Conservation (phyloP, 2,113 vertebrate genomes). For the Coracopsis vasa region DNA sequence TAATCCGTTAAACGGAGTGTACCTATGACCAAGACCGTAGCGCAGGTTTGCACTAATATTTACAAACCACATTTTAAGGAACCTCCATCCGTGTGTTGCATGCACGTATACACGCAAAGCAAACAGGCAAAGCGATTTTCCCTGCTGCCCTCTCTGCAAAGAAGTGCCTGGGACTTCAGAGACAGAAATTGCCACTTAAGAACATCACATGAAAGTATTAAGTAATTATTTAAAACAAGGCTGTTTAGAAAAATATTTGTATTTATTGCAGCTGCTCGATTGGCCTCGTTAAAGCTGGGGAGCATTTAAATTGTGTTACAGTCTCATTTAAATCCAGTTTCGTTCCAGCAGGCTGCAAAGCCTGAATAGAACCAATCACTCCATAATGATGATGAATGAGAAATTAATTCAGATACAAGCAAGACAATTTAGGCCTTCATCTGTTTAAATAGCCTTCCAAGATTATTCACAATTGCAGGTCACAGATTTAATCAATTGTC, state of each 20-base stretch:
- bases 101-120: not conserved
- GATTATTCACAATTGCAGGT: slow-evolving; percentile 95
- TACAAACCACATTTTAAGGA: not conserved
- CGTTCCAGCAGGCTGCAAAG: slow-evolving; percentile 87
- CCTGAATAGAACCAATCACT: slow-evolving; percentile 92
- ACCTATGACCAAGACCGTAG: not conserved
- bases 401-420: slow-evolving; percentile 99
- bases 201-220: slow-evolving; percentile 78
- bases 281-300: slow-evolving; percentile 78
- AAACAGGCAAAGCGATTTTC: slow-evolving; percentile 42
- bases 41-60: not conserved
- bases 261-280: slow-evolving; percentile 84
- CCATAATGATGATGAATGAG: slow-evolving; percentile 99
- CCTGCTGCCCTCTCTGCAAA: slow-evolving; percentile 24
- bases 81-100: not conserved
- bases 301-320: slow-evolving; percentile 93
- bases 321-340: slow-evolving; percentile 93
- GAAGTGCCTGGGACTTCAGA: slow-evolving; percentile 42
- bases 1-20: not conserved
- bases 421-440: slow-evolving; percentile 98
- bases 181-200: slow-evolving; percentile 74
- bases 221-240: slow-evolving; percentile 85
- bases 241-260: slow-evolving; percentile 85
- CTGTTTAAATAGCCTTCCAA: slow-evolving; percentile 99
- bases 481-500: slow-evolving; percentile 98